Percentiles rank a stretch among this genome's conserved stretches.
Conservation (phyloP, 2,888 invertebrate species). For the Acanthosepion pharaonis region DNA sequence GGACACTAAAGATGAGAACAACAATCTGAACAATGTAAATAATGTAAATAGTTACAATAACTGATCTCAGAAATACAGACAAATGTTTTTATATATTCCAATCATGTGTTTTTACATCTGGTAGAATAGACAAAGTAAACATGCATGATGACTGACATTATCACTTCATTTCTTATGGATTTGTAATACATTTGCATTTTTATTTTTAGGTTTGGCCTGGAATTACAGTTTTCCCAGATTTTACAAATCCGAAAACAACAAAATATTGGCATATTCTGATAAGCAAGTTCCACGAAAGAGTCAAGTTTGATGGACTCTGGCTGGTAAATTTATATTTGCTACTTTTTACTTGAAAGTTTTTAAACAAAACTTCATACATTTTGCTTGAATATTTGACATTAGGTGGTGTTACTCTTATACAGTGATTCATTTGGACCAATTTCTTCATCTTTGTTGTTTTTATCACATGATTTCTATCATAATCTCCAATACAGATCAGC, state of each 20-base stretch:
- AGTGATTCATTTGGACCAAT: too few species aligned
- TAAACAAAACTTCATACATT: background rate
- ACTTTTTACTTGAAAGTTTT: background rate
- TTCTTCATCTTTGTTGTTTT: too few species aligned
- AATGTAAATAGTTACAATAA: too few species aligned
- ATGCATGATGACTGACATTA: background rate
- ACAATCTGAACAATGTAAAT: too few species aligned
- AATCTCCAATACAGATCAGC: too few species aligned
- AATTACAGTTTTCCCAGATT: constrained; percentile 68
- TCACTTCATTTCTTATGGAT: background rate
- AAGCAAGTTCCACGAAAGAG: constrained; percentile 56
- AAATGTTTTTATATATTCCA: too few species aligned
- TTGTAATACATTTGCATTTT: background rate
- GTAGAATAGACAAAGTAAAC: background rate
- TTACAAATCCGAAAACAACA: constrained; percentile 64
- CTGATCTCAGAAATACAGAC: too few species aligned
- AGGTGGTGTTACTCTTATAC: background rate
- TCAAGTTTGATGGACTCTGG: constrained; percentile 70
- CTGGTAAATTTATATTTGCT: constrained; percentile 57
- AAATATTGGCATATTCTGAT: constrained; percentile 66
- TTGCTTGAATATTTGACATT: background rate
- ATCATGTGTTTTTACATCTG: background rate
- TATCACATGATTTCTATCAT: too few species aligned
- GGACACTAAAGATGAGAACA: too few species aligned
- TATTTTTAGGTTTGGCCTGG: constrained; percentile 71